phyloP scores from a whole-genome alignment of 2,888 invertebrate genomes.

The Brachyopa scutellaris region DNA sequence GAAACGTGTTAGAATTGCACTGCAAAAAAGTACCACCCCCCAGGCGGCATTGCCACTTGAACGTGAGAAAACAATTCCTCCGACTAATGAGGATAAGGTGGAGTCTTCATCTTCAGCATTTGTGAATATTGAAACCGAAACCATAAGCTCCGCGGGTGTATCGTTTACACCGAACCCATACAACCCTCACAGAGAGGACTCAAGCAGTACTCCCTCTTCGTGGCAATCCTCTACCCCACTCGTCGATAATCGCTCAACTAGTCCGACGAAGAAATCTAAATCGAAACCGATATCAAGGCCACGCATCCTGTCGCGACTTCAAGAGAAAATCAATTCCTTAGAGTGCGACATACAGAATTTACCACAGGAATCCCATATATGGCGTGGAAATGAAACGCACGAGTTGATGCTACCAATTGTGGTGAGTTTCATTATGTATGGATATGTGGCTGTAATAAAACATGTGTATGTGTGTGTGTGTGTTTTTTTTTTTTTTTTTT shows the following conservation, averaged over 20 bases:
- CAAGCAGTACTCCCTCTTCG: conserved; percentile 74
- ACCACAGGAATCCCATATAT: conserved; percentile 86
- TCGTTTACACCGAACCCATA: conserved; percentile 30
- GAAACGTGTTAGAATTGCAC: conserved; percentile 78
- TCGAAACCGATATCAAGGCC: conserved; percentile 80
- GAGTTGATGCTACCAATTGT: conserved; percentile 86
- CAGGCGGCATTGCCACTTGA: conserved; percentile 73
- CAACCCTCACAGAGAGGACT: not conserved
- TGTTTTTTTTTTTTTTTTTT: not conserved
- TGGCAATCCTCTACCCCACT: conserved; percentile 49
- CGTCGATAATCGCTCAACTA: conserved; percentile 55
- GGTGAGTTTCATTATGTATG: conserved; percentile 82
- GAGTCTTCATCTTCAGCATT: conserved; percentile 25
- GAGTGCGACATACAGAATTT: conserved; percentile 87
- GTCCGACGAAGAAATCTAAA: conserved; percentile 58
- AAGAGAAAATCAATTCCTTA: conserved; percentile 85
- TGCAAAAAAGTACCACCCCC: conserved; percentile 41
- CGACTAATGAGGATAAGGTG: conserved; percentile 56
- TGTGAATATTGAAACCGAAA: conserved; percentile 18
- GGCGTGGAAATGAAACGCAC: conserved; percentile 89
- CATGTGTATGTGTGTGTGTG: not conserved
- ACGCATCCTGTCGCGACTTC: conserved; percentile 83
- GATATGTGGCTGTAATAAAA: too few species aligned
- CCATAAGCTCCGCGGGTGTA: conserved; percentile 21
- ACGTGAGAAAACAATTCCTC: conserved; percentile 28